Evolutionary conservation across 2,113 vertebrate genomes (phyloP).

Genomic region (Vicugna pacos): DNA sequence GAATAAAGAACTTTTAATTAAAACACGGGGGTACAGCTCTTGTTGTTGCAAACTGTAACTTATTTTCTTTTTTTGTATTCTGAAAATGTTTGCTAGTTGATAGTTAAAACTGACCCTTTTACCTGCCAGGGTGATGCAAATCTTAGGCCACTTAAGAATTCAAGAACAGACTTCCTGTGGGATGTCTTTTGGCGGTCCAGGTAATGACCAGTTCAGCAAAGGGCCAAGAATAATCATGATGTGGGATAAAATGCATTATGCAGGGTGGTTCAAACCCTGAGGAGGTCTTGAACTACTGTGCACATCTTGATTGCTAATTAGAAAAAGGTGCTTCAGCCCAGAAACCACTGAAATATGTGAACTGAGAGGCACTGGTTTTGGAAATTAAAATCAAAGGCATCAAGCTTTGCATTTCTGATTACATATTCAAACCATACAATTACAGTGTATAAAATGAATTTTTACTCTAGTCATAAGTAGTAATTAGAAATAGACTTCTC

Average conservation of each 20-base stretch:
- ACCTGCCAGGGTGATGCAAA: background rate
- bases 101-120: background rate
- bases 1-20: background rate
- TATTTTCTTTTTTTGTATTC: background rate
- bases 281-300: slow-evolving; percentile 41
- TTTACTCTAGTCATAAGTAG: slow-evolving; percentile 66
- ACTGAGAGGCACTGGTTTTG: slow-evolving; percentile 46
- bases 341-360: slow-evolving; percentile 59
- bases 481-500: slow-evolving; percentile 64
- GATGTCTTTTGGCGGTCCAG: background rate
- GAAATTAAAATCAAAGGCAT: slow-evolving; percentile 64
- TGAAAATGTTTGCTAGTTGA: background rate
- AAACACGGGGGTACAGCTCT: background rate
- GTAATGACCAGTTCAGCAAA: background rate
- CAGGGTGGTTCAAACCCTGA: background rate
- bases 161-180: background rate
- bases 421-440: slow-evolving; percentile 62
- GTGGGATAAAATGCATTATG: slow-evolving; percentile 5
- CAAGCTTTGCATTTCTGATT: slow-evolving; percentile 69
- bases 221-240: background rate
- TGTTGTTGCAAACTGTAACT: background rate
- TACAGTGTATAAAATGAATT: slow-evolving; percentile 70
- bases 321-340: slow-evolving; percentile 24
- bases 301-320: slow-evolving; percentile 51
- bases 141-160: slow-evolving; percentile 35